phyloP scores from a whole-genome alignment of 1,140 invertebrate genomes.

The Paramacrobiotus metropolitanus region DNA sequence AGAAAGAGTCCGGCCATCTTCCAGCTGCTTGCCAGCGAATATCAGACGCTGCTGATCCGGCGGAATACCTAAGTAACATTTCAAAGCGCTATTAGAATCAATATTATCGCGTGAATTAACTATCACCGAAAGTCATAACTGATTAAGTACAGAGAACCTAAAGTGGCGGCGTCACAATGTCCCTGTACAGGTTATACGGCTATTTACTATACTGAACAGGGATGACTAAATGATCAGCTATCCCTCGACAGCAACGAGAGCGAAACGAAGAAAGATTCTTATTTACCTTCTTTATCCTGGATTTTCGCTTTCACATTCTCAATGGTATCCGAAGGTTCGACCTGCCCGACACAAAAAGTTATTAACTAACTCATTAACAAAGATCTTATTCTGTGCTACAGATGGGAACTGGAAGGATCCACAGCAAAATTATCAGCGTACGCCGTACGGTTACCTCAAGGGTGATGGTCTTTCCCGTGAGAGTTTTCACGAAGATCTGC shows the following conservation, averaged over 20 bases:
- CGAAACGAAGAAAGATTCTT: too few species aligned
- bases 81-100: not conserved
- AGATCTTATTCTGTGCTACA: too few species aligned
- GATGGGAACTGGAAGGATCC: too few species aligned
- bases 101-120: not conserved
- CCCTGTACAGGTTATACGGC: too few species aligned
- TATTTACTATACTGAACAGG: too few species aligned
- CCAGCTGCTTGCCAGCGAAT: slow-evolving; percentile 74
- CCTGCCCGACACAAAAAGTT: slow-evolving; percentile 10
- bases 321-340: slow-evolving; percentile 43
- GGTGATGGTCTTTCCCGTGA: slow-evolving; percentile 82
- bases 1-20: slow-evolving; percentile 68
- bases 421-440: too few species aligned
- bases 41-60: slow-evolving; percentile 64
- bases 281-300: slow-evolving; percentile 38
- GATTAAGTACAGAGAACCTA: not conserved
- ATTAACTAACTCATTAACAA: not conserved
- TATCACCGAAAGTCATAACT: not conserved
- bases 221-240: too few species aligned
- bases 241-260: too few species aligned
- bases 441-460: slow-evolving; percentile 39
- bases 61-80: slow-evolving; percentile 39
- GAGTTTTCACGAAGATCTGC: slow-evolving; percentile 85
- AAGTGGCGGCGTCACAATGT: not conserved
- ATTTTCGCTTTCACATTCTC: slow-evolving; percentile 65